Conservation (phyloP, 2,113 vertebrate genomes). For the Rhinolophus ferrumequinum region DNA sequence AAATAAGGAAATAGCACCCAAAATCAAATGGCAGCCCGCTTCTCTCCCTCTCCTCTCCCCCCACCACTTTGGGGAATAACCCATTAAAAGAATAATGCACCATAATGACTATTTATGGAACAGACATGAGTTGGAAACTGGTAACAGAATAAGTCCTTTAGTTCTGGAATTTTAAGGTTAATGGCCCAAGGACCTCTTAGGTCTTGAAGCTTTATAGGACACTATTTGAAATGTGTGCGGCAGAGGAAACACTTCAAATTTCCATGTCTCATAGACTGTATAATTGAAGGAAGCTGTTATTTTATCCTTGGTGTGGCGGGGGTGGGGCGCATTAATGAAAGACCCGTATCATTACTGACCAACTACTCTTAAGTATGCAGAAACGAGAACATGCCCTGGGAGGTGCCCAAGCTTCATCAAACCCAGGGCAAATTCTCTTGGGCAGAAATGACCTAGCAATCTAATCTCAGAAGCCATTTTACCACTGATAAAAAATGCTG, state of each 20-base stretch:
- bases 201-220: conserved; percentile 18
- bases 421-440: not conserved
- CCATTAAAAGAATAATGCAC: conserved; percentile 80
- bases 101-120: conserved; percentile 77
- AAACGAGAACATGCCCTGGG: not conserved
- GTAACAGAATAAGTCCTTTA: conserved; percentile 69
- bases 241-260: conserved; percentile 44
- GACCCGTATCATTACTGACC: not conserved
- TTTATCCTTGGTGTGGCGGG: not conserved
- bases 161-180: conserved; percentile 65
- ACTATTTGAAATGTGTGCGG: conserved; percentile 46
- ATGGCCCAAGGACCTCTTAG: conserved; percentile 21
- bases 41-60: not conserved
- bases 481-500: conserved; percentile 27
- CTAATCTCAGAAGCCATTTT: conserved; percentile 39
- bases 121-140: conserved; percentile 76
- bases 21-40: conserved; percentile 50
- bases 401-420: not conserved
- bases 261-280: not conserved
- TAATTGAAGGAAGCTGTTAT: conserved; percentile 38
- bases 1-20: conserved; percentile 66
- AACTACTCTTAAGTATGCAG: not conserved
- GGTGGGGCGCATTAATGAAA: not conserved
- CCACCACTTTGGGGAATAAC: conserved; percentile 77
- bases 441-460: not conserved